Conservation (phyloP, 2,797 vertebrate genomes). For the Ctenopoma multispine region DNA sequence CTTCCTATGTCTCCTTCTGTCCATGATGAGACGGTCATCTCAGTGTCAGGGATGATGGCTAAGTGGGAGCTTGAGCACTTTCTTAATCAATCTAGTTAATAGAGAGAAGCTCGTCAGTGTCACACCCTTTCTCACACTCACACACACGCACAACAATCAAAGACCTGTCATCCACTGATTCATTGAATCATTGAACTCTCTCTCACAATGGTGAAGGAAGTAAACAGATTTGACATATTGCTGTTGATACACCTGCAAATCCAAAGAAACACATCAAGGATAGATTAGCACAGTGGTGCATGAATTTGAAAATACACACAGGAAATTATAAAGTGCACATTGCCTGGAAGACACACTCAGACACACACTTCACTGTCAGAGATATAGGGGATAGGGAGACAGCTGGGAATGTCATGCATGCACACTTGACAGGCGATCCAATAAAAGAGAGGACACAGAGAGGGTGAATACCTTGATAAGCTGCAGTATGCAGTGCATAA, state of each 20-base stretch:
- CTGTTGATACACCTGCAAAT: constrained; percentile 60
- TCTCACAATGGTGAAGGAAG: constrained; percentile 39
- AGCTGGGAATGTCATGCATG: constrained; percentile 76
- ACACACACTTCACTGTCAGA: constrained; percentile 37
- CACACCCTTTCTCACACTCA: constrained; percentile 11
- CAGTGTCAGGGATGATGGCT: constrained; percentile 67
- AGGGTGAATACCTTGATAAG: constrained; percentile 62
- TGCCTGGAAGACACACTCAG: constrained; percentile 14
- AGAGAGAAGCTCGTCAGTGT: constrained; percentile 61
- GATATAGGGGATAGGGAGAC: constrained; percentile 56
- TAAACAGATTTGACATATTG: constrained; percentile 68
- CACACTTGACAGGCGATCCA: constrained; percentile 51
- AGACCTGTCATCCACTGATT: constrained; percentile 58
- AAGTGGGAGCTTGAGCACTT: constrained; percentile 78
- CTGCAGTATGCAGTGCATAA: constrained; percentile 46
- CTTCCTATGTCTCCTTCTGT: constrained; percentile 18
- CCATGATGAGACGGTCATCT: constrained; percentile 69
- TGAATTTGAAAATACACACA: constrained; percentile 36
- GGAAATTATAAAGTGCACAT: constrained; percentile 39
- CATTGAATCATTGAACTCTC: constrained; percentile 35
- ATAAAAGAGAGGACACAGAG: constrained; percentile 58
- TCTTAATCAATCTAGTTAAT: constrained; percentile 80
- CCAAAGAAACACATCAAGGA: constrained; percentile 49
- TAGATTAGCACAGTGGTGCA: constrained; percentile 53
- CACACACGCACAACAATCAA: constrained; percentile 8